Evolutionary conservation across 2,888 invertebrate genomes (phyloP).

Genomic region (Proisotoma minuta): DNA sequence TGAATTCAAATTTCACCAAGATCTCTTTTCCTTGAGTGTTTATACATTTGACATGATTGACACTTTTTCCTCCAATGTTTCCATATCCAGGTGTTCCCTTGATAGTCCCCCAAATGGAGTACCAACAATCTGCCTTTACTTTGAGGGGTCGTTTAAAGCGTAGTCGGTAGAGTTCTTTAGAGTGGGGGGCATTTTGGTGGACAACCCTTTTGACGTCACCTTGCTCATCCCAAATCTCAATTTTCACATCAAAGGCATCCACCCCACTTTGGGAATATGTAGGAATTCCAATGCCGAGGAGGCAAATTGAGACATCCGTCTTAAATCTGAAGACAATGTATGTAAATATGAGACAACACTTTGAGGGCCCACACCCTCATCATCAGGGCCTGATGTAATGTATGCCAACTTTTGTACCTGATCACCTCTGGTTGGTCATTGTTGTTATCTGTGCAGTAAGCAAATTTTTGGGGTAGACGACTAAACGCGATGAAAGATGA

Average conservation of each 20-base stretch:
- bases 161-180: neutral
- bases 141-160: neutral
- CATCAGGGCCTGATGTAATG: too few relatives aligned
- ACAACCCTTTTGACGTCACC: neutral
- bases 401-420: neutral
- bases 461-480: neutral
- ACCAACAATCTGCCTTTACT: neutral
- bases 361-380: too few relatives aligned
- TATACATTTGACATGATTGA: neutral
- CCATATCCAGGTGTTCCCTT: constrained; percentile 1
- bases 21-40: neutral
- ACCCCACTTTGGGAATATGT: neutral
- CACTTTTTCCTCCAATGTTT: constrained; percentile 2
- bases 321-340: neutral
- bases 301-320: neutral
- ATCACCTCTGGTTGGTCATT: neutral
- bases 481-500: neutral
- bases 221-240: neutral
- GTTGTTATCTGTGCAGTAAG: neutral
- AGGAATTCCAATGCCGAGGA: neutral
- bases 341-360: neutral
- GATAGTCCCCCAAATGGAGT: neutral
- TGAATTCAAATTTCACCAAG: neutral
- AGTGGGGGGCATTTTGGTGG: neutral
- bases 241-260: neutral